Base-by-base conservation (phyloP, 2,888 invertebrate genomes). In the Rhorus exstirpatorius region DNA sequence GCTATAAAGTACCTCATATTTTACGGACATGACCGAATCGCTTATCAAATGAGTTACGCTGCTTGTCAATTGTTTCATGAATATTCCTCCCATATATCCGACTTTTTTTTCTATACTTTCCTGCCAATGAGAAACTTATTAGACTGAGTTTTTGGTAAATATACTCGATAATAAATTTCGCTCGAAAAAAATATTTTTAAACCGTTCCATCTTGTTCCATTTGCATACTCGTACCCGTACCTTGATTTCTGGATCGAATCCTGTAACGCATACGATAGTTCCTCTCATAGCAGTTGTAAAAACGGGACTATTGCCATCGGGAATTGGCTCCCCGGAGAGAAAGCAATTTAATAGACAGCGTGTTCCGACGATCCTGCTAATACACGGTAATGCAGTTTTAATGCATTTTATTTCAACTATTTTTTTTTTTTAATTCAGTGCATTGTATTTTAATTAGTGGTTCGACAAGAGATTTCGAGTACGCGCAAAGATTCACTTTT, bases 41-140 rank as follows among this genome's bases (percentile, higher is more conserved):
- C 97, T 96, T 1, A 98, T 94, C 19, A 98, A 94, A 93, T 98
- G 98, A 6, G 98, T 98, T 0, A 96, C 96, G 71, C 95, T 94
- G 31, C 94, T 94, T 8, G 95, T 95, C 61, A 97, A 93, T 67
- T 94, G 94, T 71, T 95, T 94, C 58, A 94, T 95, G 89, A 95
- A 97, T 53, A 95, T 93, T 0, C 97, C 97, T 26, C 97, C 97
- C 97, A 97, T 97, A 93, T 95, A 95, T 79, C 95, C 94, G 0
- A 97, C 94, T 87, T 95, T 94, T 61, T 93, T 93, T 85, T 94
- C 95, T 2, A 97, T 93, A 26, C 94, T 93, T 49, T 95, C 94
- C 95, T 96, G 88, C 55, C 10, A 8, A 8, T 38, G 38, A 38
- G 10, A 38, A 38, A 38, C 10, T 3, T 38, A 38, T 38, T 38